Conservation (phyloP, 2,113 vertebrate genomes). For the Alaudala cheleensis region DNA sequence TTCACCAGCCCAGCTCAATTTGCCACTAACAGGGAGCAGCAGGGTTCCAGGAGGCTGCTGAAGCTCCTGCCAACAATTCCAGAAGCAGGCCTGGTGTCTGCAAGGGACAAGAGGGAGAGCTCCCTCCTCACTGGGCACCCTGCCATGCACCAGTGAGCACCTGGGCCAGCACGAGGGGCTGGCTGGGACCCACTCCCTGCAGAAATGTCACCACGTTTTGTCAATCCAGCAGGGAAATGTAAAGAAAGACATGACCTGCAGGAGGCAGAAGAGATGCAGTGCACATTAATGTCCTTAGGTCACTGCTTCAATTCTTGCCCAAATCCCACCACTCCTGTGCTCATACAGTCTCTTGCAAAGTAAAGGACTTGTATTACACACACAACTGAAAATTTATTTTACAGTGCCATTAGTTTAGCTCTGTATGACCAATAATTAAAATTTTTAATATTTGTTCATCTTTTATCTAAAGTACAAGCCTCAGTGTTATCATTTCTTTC, state of each 20-base stretch:
- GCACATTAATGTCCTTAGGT: rapidly evolving
- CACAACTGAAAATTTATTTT: background rate
- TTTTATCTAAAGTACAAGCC: background rate
- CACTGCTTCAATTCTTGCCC: background rate
- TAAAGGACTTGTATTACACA: background rate
- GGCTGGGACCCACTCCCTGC: background rate
- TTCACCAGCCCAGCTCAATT: background rate
- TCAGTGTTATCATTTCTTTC: background rate
- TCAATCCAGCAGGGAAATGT: background rate
- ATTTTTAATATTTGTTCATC: background rate
- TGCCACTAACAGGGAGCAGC: rapidly evolving
- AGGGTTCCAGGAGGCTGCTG: background rate
- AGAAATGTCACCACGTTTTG: rapidly evolving
- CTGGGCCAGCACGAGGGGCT: rapidly evolving
- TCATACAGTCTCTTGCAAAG: background rate
- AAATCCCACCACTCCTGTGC: background rate
- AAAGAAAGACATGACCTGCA: background rate
- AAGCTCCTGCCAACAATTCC: background rate
- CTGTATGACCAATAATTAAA: background rate
- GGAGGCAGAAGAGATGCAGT: background rate
- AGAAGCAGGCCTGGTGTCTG: background rate
- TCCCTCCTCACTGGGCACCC: rapidly evolving
- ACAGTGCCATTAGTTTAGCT: background rate
- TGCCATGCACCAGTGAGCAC: rapidly evolving
- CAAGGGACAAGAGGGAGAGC: background rate